Evolutionary conservation across 1,140 invertebrate species (phyloP), one percentile per base, ranked within the genome.

Genomic region (Eupristina koningsbergeri): DNA sequence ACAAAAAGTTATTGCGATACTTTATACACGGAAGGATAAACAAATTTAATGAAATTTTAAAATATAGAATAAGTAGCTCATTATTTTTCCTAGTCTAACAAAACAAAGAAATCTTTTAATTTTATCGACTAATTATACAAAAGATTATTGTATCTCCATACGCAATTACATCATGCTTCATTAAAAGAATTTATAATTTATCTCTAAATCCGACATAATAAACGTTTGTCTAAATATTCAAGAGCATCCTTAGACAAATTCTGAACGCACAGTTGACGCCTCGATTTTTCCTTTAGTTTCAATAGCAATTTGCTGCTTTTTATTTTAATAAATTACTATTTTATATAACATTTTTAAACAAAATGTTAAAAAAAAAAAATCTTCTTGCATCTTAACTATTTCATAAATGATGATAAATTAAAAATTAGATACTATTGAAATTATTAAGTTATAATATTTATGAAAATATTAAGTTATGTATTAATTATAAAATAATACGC

Each of bases 221-320:
- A 67, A 67, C 6, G n/a, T 67, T 67, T 67, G 36, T 67, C 34
- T 67, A 36, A 67, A 36, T 36, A 64, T 67, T 36, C 61, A 13
- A 64, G n/a, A 58, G 15, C 13, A 19, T 64, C 34, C 13, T 64
- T 64, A 34, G 31, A 13, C n/a, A 63, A 5, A 63, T 34, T 3
- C 11, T 15, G 3, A 19, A 64, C 3, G 31, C 61, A 15, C 29
- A n/a, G 11, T 11, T 64, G 9, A 64, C 15, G 61, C n/a, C n/a
- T 34, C 58, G 67, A 47, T 78, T 80, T 53, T 82, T 83, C 80
- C 53, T 58, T 13, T 58, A 1, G 6, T 26, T 26, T 58, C 26
- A 26, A 22, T 58, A 0, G 2, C 19, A 22, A 13, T 26, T 58
- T 1, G 26, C 3, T 6, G 3, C 9, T 58, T 7, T 6, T 3